Percentiles rank a stretch among this genome's conserved stretches.
Conservation (phyloP, 2,888 invertebrate genomes). For the Amphipoea oculea region DNA sequence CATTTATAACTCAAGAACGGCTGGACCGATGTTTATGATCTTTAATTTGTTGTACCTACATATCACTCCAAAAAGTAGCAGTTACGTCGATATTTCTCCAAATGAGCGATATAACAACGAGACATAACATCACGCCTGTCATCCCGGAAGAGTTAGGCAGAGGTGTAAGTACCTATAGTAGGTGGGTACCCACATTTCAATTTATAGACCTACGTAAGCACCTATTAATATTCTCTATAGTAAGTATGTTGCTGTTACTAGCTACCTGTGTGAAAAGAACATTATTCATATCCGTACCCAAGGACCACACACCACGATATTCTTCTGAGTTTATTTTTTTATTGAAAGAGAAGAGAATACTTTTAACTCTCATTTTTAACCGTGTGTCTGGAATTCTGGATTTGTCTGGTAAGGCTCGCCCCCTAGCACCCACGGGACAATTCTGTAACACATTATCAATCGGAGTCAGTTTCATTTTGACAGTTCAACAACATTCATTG, state of each 20-base stretch:
- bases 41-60: no score
- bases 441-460: no score
- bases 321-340: neutral
- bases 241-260: neutral
- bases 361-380: neutral
- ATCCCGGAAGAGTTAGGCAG: neutral
- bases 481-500: no score
- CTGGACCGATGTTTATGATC: no score
- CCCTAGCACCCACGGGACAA: neutral
- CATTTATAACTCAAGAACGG: no score
- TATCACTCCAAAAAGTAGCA: no score
- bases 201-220: neutral
- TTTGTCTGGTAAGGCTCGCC: neutral
- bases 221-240: constrained; percentile 24
- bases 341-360: neutral
- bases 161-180: neutral
- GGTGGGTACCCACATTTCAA: neutral
- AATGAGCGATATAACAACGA: no score
- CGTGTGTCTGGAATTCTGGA: neutral
- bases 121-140: neutral
- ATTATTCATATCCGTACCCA: constrained; percentile 23
- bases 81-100: no score
- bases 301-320: constrained; percentile 28
- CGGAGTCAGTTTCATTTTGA: no score
- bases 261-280: constrained; percentile 17